These are phyloP conservation scores for Platycercus adscitus DNA, from an alignment of 2,113 vertebrate species.

Conservation along the genomic window DNA sequence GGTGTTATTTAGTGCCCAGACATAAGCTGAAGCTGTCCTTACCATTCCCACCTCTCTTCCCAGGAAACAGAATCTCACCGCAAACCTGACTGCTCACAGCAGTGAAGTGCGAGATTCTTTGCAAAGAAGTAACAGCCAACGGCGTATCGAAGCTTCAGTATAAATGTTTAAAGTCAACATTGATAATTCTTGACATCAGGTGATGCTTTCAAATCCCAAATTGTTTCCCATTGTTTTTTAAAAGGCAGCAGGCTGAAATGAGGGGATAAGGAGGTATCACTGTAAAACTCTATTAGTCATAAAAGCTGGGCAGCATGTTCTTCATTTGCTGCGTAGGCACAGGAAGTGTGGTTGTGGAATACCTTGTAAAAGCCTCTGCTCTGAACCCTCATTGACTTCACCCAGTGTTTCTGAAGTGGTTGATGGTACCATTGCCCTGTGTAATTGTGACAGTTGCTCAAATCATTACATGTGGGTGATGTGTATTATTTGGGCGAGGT, in stretches of 20 bases:
- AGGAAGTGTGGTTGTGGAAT: not conserved
- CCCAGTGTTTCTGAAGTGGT: not conserved
- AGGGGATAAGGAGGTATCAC: not conserved
- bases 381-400: not conserved
- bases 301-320: not conserved
- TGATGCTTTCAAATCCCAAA: not conserved
- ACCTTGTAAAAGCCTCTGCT: not conserved
- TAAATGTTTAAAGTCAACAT: not conserved
- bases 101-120: not conserved
- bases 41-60: not conserved
- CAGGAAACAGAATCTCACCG: not conserved
- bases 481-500: not conserved
- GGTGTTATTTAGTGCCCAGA: not conserved
- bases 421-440: not conserved
- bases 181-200: accelerated
- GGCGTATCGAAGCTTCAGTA: not conserved
- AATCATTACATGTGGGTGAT: accelerated
- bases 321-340: not conserved
- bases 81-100: not conserved
- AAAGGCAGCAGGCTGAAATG: not conserved
- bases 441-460: not conserved
- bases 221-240: not conserved
- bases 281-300: not conserved
- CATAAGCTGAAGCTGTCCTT: not conserved
- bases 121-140: not conserved